Evolutionary conservation across 2,113 vertebrate genomes (phyloP), one percentile per base, ranked within the genome.

Genomic region (Callocephalon fimbriatum): DNA sequence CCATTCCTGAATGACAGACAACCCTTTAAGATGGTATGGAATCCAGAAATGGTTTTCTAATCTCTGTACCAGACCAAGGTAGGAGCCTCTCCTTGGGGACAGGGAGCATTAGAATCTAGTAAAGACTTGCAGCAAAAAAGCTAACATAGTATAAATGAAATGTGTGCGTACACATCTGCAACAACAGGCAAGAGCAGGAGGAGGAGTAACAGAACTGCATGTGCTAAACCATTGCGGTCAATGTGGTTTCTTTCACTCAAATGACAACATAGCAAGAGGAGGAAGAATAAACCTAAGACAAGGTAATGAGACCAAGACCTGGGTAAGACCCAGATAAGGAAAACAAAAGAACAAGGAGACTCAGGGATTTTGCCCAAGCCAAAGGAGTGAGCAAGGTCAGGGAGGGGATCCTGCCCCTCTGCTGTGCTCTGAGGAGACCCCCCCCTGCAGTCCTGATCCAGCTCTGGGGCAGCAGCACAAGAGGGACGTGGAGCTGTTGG

Each of bases 121-220:
- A 9, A 56, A 68, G 63, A 47, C 10, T 58, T n/a, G 42, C 5
- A 54, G 44, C 9, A 50, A 65, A 76, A 37, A 19, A 2, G 10
- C 14, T 48, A 54, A 12, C 6, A 4, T 4, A 32, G 53, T 7
- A 38, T 2, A 7, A 82, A 18, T 4, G 1, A 35, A 68, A 13
- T 3, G 8, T 0, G 27, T 7, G 19, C 0, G 0, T 9, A 26
- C 48, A 91, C 2, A 1, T 0, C 2, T 73, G 37, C 23, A 51
- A 70, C 5, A 17, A 11, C 3, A 10, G 17, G 51, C 72, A 70
- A 40, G 3, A 83, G 42, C 29, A 48, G 25, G 5, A 53, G 16
- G 1, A 73, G 31, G 31, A 71, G 40, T 31, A 67, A 51, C 7
- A 1, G 51, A 79, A 58, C 15, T 32, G 13, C 61, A 38, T 1